Evolutionary conservation across 2,888 invertebrate species (phyloP).

Genomic region (Syritta pipiens): DNA sequence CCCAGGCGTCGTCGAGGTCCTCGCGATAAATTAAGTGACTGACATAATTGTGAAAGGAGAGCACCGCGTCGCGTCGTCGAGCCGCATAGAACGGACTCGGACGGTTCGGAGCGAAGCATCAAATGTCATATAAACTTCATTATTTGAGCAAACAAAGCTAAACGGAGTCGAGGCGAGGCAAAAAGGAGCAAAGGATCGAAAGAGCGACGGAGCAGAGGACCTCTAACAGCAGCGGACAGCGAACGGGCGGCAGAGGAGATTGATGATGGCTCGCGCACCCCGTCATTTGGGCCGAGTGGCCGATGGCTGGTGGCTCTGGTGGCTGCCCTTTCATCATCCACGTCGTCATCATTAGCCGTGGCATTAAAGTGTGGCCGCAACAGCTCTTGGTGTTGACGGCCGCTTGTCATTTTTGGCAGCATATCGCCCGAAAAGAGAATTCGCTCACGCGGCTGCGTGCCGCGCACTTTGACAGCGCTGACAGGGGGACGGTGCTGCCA

Average conservation of each 20-base stretch:
- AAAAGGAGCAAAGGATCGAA: not conserved
- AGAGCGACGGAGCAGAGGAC: slow-evolving; percentile 1
- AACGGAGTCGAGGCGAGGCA: slow-evolving; percentile 36
- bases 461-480: slow-evolving; percentile 3
- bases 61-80: slow-evolving; percentile 20
- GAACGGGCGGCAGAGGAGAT: slow-evolving; percentile 18
- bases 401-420: slow-evolving; percentile 61
- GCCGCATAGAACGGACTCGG: slow-evolving; percentile 2
- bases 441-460: slow-evolving; percentile 9
- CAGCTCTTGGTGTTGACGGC: slow-evolving; percentile 55
- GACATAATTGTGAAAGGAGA: slow-evolving; percentile 76
- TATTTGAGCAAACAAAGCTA: slow-evolving; percentile 64
- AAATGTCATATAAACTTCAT: slow-evolving; percentile 61
- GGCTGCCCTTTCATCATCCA: slow-evolving; percentile 67
- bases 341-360: slow-evolving; percentile 66
- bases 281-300: slow-evolving; percentile 58
- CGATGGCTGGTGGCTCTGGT: slow-evolving; percentile 32
- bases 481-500: not conserved
- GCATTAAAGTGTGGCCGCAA: slow-evolving; percentile 50
- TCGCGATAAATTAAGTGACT: slow-evolving; percentile 77
- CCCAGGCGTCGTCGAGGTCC: slow-evolving; percentile 43
- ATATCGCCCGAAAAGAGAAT: slow-evolving; percentile 16
- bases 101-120: slow-evolving; percentile 3
- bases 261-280: slow-evolving; percentile 41
- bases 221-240: slow-evolving; percentile 13